Conservation (phyloP, 2,888 invertebrate species). For the Hoplodrina blanda region DNA sequence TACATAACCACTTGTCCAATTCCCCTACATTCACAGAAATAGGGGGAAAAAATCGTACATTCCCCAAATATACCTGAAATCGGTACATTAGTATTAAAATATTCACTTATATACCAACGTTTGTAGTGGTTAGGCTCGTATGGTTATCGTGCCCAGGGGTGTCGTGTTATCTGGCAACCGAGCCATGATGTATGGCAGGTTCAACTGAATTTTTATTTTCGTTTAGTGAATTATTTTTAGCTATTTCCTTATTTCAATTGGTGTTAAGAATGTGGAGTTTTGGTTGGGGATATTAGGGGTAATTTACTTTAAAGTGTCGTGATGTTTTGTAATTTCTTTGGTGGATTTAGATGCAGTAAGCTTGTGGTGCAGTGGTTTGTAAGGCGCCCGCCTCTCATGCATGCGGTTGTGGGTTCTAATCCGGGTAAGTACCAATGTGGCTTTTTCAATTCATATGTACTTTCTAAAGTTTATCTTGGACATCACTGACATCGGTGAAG, state of each 20-base stretch:
- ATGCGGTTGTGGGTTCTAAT: no score
- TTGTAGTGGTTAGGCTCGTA: slow-evolving; percentile 30
- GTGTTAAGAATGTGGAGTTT: not conserved
- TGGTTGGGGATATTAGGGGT: not conserved
- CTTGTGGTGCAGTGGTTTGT: no score
- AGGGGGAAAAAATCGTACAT: slow-evolving; percentile 16
- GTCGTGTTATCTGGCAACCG: slow-evolving; percentile 44
- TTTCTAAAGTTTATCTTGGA: no score
- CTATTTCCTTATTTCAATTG: not conserved
- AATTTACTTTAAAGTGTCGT: no score
- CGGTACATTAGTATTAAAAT: slow-evolving; percentile 53
- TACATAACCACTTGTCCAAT: not conserved
- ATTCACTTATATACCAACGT: slow-evolving; percentile 51
- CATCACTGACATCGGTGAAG: no score
- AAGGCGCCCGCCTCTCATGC: no score
- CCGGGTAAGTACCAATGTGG: no score
- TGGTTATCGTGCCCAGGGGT: slow-evolving; percentile 55
- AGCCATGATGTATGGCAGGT: slow-evolving; percentile 54
- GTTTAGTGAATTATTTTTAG: slow-evolving; percentile 23
- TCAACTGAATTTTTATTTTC: slow-evolving; percentile 40
- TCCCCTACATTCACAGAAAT: slow-evolving; percentile 12
- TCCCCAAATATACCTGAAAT: slow-evolving; percentile 28
- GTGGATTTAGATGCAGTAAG: no score
- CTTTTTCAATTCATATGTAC: no score
- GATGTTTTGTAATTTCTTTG: no score